These are phyloP conservation scores for Icerya purchasi DNA, from an alignment of 2,888 invertebrate species.

Conservation along the genomic window DNA sequence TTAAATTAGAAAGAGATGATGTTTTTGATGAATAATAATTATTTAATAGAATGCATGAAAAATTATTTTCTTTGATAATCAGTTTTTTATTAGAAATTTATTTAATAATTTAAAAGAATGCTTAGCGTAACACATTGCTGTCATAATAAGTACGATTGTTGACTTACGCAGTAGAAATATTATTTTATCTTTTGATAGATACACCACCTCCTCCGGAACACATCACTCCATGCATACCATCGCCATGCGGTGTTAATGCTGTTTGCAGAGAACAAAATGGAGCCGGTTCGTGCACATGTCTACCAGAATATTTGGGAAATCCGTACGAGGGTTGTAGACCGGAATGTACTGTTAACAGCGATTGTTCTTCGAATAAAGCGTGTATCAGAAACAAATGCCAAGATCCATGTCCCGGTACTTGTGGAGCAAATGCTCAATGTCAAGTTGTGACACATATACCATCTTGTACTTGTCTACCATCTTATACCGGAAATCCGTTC, in stretches of 20 bases:
- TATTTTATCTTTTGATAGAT: not conserved
- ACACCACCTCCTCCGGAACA: constrained; percentile 13
- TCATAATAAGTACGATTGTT: constrained; percentile 27
- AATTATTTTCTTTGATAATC: too few relatives aligned
- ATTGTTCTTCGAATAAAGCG: constrained; percentile 38
- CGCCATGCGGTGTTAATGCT: constrained; percentile 48
- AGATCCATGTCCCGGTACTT: constrained; percentile 46
- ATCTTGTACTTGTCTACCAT: constrained; percentile 36
- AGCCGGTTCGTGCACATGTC: constrained; percentile 49
- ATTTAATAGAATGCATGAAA: too few relatives aligned
- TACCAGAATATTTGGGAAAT: constrained; percentile 48
- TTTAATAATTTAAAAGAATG: too few relatives aligned
- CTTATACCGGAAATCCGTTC: constrained; percentile 45
- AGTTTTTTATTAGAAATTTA: too few relatives aligned
- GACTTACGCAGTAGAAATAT: not conserved
- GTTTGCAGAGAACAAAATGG: constrained; percentile 46
- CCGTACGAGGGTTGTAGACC: constrained; percentile 46
- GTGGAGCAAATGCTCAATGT: constrained; percentile 44
- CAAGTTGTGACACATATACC: constrained; percentile 43
- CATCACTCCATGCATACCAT: constrained; percentile 45
- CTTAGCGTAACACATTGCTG: too few relatives aligned
- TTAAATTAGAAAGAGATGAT: too few relatives aligned
- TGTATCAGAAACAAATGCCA: constrained; percentile 43
- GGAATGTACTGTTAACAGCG: constrained; percentile 39
- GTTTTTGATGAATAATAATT: too few relatives aligned